Evolutionary conservation across 2,888 invertebrate genomes (phyloP).

Genomic region (Torymus tubicola): DNA sequence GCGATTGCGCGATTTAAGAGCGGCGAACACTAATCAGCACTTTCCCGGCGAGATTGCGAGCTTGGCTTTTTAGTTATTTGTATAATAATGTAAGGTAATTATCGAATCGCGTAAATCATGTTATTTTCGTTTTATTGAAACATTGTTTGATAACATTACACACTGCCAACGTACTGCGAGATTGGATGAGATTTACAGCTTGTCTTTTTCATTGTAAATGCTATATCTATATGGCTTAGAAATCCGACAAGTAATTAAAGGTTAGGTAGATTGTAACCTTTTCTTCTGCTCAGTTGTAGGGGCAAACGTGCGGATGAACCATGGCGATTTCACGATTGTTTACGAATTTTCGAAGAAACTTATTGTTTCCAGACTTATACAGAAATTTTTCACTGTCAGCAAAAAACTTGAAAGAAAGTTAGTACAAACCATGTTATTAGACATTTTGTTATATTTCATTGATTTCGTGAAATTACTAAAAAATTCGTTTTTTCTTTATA

Average conservation of each 20-base stretch:
- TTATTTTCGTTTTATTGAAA: no score
- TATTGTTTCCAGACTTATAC: constrained; percentile 51
- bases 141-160: no score
- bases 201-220: no score
- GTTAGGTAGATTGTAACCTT: constrained; percentile 20
- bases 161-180: no score
- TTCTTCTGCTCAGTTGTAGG: neutral
- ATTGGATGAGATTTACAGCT: no score
- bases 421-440: constrained; percentile 63
- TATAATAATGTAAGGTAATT: no score
- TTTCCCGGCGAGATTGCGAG: no score
- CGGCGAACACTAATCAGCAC: no score
- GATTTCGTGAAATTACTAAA: neutral
- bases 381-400: constrained; percentile 68
- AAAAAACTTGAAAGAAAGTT: constrained; percentile 79
- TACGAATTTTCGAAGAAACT: constrained; percentile 58
- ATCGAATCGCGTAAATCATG: no score
- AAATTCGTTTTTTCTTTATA: no score
- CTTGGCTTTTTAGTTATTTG: no score
- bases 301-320: constrained; percentile 41
- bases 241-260: neutral
- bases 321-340: constrained; percentile 66
- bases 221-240: no score
- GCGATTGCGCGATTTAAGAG: neutral
- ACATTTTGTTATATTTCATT: neutral